These are phyloP conservation scores for Hydrotaea diabolus DNA, from an alignment of 2,888 invertebrate genomes.

Conservation along the genomic window DNA sequence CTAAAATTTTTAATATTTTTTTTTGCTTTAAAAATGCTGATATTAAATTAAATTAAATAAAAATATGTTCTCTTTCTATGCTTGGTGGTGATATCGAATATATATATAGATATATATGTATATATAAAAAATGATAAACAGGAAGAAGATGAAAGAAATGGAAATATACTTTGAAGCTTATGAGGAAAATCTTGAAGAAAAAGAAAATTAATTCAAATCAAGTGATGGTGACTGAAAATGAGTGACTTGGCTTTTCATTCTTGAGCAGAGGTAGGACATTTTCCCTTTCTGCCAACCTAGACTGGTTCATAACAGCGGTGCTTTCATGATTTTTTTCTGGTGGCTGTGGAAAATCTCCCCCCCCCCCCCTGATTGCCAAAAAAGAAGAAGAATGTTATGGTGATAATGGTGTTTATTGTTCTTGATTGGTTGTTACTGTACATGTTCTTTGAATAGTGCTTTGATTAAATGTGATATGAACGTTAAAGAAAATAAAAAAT, in stretches of 20 bases:
- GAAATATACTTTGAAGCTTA: not conserved
- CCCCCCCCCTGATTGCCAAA: too few relatives aligned
- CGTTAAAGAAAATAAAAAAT: not conserved
- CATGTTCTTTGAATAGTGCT: constrained; percentile 10
- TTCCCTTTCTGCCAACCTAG: too few relatives aligned
- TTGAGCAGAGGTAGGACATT: too few relatives aligned
- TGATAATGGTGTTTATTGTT: not conserved
- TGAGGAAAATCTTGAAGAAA: not conserved
- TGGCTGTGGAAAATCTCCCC: too few relatives aligned
- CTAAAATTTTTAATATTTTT: not conserved
- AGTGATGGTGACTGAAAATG: not conserved
- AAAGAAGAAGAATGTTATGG: too few relatives aligned
- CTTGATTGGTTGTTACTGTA: not conserved
- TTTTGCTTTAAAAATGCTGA: not conserved
- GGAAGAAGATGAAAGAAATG: not conserved
- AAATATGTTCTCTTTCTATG: too few relatives aligned
- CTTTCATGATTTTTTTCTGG: too few relatives aligned
- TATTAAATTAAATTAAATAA: not conserved
- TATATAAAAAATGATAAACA: not conserved
- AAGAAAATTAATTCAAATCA: not conserved
- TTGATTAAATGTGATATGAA: constrained; percentile 11
- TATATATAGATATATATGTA: not conserved
- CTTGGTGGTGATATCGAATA: not conserved
- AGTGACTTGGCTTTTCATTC: not conserved
- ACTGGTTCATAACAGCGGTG: too few relatives aligned